Evolutionary conservation across 2,888 invertebrate species (phyloP).

Genomic region (Caenorhabditis sinica): DNA sequence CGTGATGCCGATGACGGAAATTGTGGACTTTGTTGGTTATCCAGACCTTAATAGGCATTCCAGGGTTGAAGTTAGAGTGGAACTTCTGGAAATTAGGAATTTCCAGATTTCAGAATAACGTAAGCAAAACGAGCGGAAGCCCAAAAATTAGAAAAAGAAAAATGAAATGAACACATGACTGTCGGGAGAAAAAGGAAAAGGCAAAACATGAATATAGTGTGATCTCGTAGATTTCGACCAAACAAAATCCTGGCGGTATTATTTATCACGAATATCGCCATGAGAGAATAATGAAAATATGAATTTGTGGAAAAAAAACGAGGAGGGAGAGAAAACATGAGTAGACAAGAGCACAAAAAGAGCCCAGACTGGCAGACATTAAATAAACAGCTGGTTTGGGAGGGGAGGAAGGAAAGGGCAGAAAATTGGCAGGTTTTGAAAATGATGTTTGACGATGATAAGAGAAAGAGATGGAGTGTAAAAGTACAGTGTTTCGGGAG

Average conservation of each 20-base stretch:
- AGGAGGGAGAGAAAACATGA: conserved; percentile 6
- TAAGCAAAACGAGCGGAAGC: not conserved
- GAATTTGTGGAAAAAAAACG: conserved; percentile 10
- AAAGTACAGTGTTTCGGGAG: conserved; percentile 15
- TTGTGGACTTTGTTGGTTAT: not conserved
- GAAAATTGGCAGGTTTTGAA: not conserved
- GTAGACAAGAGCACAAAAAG: conserved; percentile 26
- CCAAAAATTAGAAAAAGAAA: not conserved
- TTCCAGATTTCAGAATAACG: not conserved
- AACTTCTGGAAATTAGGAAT: not conserved
- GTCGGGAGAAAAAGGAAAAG: not conserved
- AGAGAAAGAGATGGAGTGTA: conserved; percentile 1
- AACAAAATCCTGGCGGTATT: not conserved
- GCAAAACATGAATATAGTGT: conserved; percentile 4
- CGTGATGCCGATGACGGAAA: too few species aligned
- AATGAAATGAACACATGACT: not conserved
- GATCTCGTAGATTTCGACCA: conserved; percentile 2
- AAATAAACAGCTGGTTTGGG: conserved; percentile 50
- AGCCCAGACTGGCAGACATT: conserved; percentile 29
- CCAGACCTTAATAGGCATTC: not conserved
- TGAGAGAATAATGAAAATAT: conserved; percentile 13
- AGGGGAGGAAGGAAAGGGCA: too few species aligned
- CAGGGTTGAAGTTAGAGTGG: not conserved
- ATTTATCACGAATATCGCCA: conserved; percentile 1
- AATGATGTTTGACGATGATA: conserved; percentile 15